Conservation (phyloP, 1,140 invertebrate species). For the Apis laboriosa region DNA sequence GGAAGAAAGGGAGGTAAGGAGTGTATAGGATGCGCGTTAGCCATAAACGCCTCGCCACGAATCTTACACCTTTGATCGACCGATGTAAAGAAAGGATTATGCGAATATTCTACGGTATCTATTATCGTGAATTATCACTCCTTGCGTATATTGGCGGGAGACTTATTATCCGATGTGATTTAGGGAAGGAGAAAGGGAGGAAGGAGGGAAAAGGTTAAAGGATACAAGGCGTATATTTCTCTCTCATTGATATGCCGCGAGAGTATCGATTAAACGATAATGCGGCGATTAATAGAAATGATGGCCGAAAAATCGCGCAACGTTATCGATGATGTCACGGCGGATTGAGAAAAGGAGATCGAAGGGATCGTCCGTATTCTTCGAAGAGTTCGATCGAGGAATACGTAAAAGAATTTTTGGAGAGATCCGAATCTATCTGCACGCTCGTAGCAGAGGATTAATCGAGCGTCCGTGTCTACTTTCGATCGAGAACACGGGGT, state of each 20-base stretch:
- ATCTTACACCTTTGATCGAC: conserved; percentile 62
- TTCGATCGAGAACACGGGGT: neutral
- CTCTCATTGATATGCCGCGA: conserved; percentile 17
- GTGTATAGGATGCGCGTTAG: conserved; percentile 61
- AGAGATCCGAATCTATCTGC: too few relatives aligned
- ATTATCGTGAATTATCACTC: conserved; percentile 73
- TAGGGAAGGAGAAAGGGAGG: conserved; percentile 16
- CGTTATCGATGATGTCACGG: neutral
- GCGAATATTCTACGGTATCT: conserved; percentile 68
- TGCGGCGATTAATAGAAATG: conserved; percentile 40
- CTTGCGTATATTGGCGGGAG: conserved; percentile 61
- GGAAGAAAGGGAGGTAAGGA: neutral
- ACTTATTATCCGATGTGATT: conserved; percentile 67
- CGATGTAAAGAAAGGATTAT: conserved; percentile 74
- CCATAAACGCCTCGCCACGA: conserved; percentile 65
- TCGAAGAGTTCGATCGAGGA: too few relatives aligned
- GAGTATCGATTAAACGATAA: conserved; percentile 50
- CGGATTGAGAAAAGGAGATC: neutral
- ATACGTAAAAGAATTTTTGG: too few relatives aligned
- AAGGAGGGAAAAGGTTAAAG: neutral
- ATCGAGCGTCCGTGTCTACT: too few relatives aligned
- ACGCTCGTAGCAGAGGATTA: too few relatives aligned
- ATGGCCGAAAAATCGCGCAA: conserved; percentile 24
- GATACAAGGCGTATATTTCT: conserved; percentile 38
- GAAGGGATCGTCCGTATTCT: neutral